A percentile compares a stretch with the other conserved stretches of the same genome.
These are phyloP conservation scores for Eupithecia subfuscata DNA, from an alignment of 2,888 invertebrate genomes.

Conservation along the genomic window DNA sequence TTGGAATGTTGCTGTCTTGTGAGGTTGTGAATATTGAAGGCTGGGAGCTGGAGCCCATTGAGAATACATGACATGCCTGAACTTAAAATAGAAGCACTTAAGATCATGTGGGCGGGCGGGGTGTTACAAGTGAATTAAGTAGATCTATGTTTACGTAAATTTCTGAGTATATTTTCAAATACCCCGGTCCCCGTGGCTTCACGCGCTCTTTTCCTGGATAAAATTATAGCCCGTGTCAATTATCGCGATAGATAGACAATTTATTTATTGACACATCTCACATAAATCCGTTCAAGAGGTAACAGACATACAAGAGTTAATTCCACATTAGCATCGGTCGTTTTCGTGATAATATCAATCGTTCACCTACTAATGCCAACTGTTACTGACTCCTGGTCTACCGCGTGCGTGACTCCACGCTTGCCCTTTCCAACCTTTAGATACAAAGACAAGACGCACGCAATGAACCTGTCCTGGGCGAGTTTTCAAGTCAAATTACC, in stretches of 20 bases:
- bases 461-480: conserved; percentile 49
- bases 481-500: conserved; percentile 43
- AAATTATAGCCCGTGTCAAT: not conserved
- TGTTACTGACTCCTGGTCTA: conserved; percentile 4
- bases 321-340: not conserved
- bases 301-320: not conserved
- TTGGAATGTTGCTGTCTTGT: conserved; percentile 54
- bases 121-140: conserved; percentile 7
- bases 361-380: not conserved
- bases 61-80: conserved; percentile 18
- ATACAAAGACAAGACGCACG: conserved; percentile 40
- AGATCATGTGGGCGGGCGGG: conserved; percentile 16
- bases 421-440: conserved; percentile 27
- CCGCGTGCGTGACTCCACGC: conserved; percentile 62
- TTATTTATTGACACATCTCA: not conserved
- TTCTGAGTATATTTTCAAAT: not conserved
- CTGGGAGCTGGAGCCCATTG: conserved; percentile 7
- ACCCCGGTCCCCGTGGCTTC: not conserved
- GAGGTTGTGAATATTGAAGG: conserved; percentile 44
- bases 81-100: conserved; percentile 25
- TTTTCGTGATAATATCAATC: not conserved
- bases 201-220: not conserved
- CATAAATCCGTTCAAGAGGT: not conserved
- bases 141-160: not conserved
- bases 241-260: not conserved